Evolutionary conservation across 2,113 vertebrate genomes (phyloP), one percentile per base, ranked within the genome.

Genomic region (Mungos mungo): DNA sequence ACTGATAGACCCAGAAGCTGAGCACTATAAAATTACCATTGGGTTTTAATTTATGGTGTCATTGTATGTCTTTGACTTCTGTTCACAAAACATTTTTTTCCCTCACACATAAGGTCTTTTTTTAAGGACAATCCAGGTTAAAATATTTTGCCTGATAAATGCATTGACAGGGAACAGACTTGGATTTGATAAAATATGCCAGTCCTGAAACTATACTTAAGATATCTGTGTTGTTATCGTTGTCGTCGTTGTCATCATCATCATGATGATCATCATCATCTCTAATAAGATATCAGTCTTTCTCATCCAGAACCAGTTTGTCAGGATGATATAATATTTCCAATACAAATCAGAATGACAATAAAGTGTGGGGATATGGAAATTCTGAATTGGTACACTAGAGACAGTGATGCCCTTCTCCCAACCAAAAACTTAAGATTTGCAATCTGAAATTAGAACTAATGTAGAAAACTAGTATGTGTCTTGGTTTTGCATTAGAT

Each of bases 21-120:
- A 92, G 6, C 13, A 66, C 41, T 69, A 13, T 66, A 35, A 81
- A 90, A 82, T 66, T 65, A 93, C 71, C 84, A 85, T 47, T 94
- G 92, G 84, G 14, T 94, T 29, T 69, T 95, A 91, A 85, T 85
- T 94, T 82, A 68, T 77, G 65, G 91, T 97, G n/a, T 93, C 93
- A 85, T 47, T 95, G 88, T 54, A 50, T 90, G 57, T 69, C 94
- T 45, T 95, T 96, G 92, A 10, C 29, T 94, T 88, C 66, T 88
- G 41, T 41, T 90, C 54, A 83, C 9, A 93, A 92, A 69, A 18
- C 25, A 31, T n/a, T 31, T 83, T 92, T 82, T 87, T 35, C 35
- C 3, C 27, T 94, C 52, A 79, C 77, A 86, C 11, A 21, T 68
- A 27, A 19, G 16, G 18, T 27, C 74, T 57, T 35, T 57, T 65